Base-by-base conservation (phyloP, 2,888 invertebrate genomes). In the Eretmocerus hayati region DNA sequence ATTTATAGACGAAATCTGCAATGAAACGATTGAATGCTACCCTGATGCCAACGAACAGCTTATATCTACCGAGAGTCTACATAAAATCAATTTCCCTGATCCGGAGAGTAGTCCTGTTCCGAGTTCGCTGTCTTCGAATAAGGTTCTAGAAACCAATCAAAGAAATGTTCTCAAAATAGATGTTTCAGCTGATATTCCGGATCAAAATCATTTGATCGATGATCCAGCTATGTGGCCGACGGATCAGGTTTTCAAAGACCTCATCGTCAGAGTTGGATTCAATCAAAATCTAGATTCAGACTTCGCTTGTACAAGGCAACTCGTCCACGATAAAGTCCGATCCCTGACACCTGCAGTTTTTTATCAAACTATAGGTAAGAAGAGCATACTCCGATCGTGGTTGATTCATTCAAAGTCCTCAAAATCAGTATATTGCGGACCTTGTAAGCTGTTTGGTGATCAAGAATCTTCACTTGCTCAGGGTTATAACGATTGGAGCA, bases 401-500 rank as follows among this genome's bases (percentile, higher is more conserved):
- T 16, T 55, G 31, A 52, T 52, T 37, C 56, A 56, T 46, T 57
- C 54, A 9, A 21, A 50, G 43, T 48, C 22, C 41, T 43, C 23
- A 15, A 51, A 49, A 9, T 31, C 32, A 36, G 35, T 56, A 16
- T 54, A 46, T 42, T 56, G 53, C 21, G 46, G 32, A 11, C 42
- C 52, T 18, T 56, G 55, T 23, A 43, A 49, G 21, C 37, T 48
- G 13, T 57, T 56, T 43, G 40, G 47, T 22, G 48, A 44, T 15
- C 44, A 49, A 30, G 20, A 49, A 42, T 18, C 47, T 48, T 20
- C 50, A 46, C 52, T 52, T 30, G 18, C 39, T 13, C 37, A 48
- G 37, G 55, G 52, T 21, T 57, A 52, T 22, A 50, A 31, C 16
- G 55, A 54, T 44, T 56, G 55, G 53, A 49, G 52, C 36, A 57